Base-by-base conservation (phyloP, 1,140 invertebrate species). In the Portunus trituberculatus region DNA sequence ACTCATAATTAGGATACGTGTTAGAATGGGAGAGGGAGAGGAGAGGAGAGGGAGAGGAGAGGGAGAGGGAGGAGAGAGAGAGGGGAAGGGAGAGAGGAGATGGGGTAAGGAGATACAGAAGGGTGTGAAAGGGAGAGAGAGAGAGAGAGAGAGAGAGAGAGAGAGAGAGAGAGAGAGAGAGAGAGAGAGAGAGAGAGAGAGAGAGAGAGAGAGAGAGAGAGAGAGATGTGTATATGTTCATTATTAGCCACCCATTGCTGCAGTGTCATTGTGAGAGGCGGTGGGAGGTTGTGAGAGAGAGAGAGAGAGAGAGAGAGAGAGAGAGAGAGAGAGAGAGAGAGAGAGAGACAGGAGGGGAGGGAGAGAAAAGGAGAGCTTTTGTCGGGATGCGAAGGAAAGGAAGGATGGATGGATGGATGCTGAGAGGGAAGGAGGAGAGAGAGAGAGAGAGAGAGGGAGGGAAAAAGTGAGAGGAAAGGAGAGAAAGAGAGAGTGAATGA, bases 361-460 rank as follows among this genome's bases (percentile, higher is more conserved):
- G 10, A 82, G 59, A 82, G 28, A 31, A 31, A 82, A 25, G 39
- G n/a, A 39, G 14, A 92, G 59, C 20, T 14, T 14, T 39, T 25
- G 6, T 1, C 6, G 91, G 76, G 59, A 39, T n/a, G 4, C 3
- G 45, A 25, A 48, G 12, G 10, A 48, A 48, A 48, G 28, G 25
- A 91, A n/a, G 48, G 48, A 91, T n/a, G 52, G 90, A 67, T 14
- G 52, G 90, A 48, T 7, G 31, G 48, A 52, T 59, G 52, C 31
- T 39, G 32, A 89, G 29, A 45, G 32, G n/a, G 48, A 28, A 25
- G 29, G 31, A 29, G 31, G 89, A 91, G 90, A 91, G 48, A 91
- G 88, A 91, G 88, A 91, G 88, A 91, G 88, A 48, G 39, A 91
- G 88, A 48, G 88, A 91, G 88, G 3, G 88, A 91, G 28, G 29